Base-by-base conservation (phyloP, 1,140 invertebrate genomes). In the Monomorium pharaonis region DNA sequence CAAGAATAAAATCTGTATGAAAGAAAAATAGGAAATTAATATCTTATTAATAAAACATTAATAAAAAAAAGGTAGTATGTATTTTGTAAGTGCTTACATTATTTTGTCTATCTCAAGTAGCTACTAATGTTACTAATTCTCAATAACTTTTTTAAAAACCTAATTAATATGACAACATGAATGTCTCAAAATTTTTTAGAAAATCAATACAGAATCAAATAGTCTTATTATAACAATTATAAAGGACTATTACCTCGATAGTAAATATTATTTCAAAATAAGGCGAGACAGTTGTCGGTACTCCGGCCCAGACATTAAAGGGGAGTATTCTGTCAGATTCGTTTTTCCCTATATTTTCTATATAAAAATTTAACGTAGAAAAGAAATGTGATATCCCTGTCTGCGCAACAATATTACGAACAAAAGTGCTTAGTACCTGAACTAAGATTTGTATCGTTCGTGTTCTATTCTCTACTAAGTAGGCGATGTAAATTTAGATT, bases 281-380 rank as follows among this genome's bases (percentile, higher is more conserved):
- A 1, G 91, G 91, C 49, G 90, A 47, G 12, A 44, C 16, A 3
- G 37, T 44, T 18, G 60, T n/a, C 1, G 90, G 75, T 10, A 87
- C 14, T 21, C 89, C 72, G 33, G 88, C 6, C 83, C 85, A 91
- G 18, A 90, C 10, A 7, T 63, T 86, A 63, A 91, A 90, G 0
- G 81, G 63, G 7, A 89, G 80, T 42, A 86, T 24, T 65, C 89
- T 90, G 0, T 92, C 89, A 2, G 60, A 84, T 10, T 86, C 44
- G 30, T 92, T 91, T 21, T 9, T 86, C 0, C 80, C 83, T 0
- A 60, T 27, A 42, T 91, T 92, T 37, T 75, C 91, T 92, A 30
- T 92, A 30, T 27, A 60, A 67, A 62, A 85, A 27, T 21, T 5
- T 18, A 54, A 69, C n/a, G 14, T 6, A 49, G 1, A 75, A 37